These are phyloP conservation scores for Ectropis crepuscularia DNA, from an alignment of 2,888 invertebrate genomes.

Conservation along the genomic window DNA sequence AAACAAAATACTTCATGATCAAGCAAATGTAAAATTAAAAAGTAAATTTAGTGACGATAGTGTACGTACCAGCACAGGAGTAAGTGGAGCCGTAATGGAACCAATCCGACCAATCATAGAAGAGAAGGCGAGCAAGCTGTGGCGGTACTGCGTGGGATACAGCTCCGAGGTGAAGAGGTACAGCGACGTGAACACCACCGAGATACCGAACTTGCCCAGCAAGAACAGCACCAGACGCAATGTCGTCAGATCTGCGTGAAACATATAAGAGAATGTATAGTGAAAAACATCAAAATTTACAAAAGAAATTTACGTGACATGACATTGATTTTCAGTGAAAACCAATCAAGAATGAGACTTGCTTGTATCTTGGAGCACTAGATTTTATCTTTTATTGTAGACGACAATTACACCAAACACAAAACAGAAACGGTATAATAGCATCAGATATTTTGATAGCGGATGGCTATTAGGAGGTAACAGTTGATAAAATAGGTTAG, in stretches of 20 bases:
- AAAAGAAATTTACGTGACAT: background rate
- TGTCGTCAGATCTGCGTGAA: conserved; percentile 58
- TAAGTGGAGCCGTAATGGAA: conserved; percentile 89
- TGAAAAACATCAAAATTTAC: conserved; percentile 31
- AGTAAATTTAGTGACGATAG: background rate
- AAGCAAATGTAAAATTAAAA: no score
- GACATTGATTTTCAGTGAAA: background rate
- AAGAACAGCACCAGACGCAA: conserved; percentile 80
- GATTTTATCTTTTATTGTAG: no score
- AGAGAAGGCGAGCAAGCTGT: conserved; percentile 87
- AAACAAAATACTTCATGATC: no score
- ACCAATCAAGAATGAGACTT: no score
- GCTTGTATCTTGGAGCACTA: no score
- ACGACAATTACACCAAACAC: no score
- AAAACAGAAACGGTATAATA: no score
- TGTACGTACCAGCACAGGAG: conserved; percentile 85
- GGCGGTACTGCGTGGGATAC: conserved; percentile 88
- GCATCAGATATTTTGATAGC: no score
- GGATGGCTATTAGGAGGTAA: no score
- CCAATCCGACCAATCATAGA: conserved; percentile 90
- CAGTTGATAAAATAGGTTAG: no score
- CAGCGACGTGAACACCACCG: conserved; percentile 86
- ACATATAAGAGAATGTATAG: no score
- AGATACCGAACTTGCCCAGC: conserved; percentile 87
- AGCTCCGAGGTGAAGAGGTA: conserved; percentile 89